phyloP scores from a whole-genome alignment of 30 jellyfish, hydroid and myxozoan species.

The Aurelia sp. region DNA sequence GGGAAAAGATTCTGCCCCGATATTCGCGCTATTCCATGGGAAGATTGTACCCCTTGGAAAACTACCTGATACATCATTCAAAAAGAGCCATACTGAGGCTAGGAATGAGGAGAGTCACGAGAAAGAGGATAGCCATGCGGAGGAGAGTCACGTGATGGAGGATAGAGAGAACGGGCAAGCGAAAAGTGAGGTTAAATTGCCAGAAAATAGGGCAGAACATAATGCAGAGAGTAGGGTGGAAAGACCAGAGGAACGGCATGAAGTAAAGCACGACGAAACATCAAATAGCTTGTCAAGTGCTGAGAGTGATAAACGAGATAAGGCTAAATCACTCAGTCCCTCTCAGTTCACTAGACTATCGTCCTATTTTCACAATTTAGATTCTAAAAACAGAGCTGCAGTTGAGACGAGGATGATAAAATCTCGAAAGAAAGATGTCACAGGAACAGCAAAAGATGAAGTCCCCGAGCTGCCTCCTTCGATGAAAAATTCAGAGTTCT shows the following conservation, averaged over 20 bases:
- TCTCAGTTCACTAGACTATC: constrained; percentile 48
- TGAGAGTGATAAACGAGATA: constrained; percentile 22
- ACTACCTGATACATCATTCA: constrained; percentile 87
- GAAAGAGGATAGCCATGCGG: constrained; percentile 10
- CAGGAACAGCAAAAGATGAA: constrained; percentile 86
- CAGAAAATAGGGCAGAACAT: constrained; percentile 8
- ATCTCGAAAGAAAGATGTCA: constrained; percentile 61
- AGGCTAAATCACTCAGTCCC: constrained; percentile 30
- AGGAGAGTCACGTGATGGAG: constrained; percentile 4
- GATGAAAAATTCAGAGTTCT: constrained; percentile 62
- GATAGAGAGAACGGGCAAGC: background rate
- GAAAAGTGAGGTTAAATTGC: constrained; percentile 11
- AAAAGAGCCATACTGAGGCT: constrained; percentile 80
- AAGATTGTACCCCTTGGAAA: constrained; percentile 91
- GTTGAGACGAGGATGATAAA: constrained; percentile 43
- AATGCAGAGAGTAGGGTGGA: constrained; percentile 25
- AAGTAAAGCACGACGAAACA: background rate
- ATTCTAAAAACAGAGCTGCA: constrained; percentile 37
- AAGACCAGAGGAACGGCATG: constrained; percentile 14
- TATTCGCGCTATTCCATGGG: constrained; percentile 93
- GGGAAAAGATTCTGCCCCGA: constrained; percentile 86
- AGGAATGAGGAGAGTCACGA: constrained; percentile 9
- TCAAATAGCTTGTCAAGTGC: background rate
- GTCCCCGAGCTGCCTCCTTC: constrained; percentile 82
- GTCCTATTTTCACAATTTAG: constrained; percentile 54